phyloP scores from a whole-genome alignment of 1,140 invertebrate genomes.

The Pectinophora gossypiella region DNA sequence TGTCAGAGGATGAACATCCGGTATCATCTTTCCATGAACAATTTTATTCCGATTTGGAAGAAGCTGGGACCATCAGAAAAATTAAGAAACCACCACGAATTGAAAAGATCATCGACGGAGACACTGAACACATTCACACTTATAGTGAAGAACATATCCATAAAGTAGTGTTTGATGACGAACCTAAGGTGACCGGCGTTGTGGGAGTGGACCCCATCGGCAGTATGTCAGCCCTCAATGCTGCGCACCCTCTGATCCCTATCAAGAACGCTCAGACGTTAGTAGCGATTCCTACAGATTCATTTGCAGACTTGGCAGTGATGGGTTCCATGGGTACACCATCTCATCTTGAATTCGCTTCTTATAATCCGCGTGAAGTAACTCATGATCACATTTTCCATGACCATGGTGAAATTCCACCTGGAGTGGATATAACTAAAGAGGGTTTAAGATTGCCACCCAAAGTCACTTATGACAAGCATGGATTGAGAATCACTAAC shows the following conservation, averaged over 20 bases:
- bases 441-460: conserved; percentile 41
- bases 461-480: conserved; percentile 57
- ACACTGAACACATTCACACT: conserved; percentile 72
- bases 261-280: conserved; percentile 44
- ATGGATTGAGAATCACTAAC: conserved; percentile 45
- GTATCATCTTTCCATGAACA: conserved; percentile 63
- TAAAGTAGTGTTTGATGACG: conserved; percentile 59
- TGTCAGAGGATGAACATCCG: conserved; percentile 50
- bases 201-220: conserved; percentile 37
- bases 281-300: conserved; percentile 37
- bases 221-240: conserved; percentile 35
- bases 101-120: conserved; percentile 71
- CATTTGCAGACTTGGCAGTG: conserved; percentile 31
- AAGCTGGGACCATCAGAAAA: conserved; percentile 57
- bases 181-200: conserved; percentile 32
- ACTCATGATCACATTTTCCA: conserved; percentile 72
- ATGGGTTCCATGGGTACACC: conserved; percentile 50
- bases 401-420: conserved; percentile 66
- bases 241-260: conserved; percentile 34
- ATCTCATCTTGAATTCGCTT: conserved; percentile 54
- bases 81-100: conserved; percentile 66
- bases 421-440: conserved; percentile 49
- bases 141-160: conserved; percentile 73
- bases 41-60: conserved; percentile 68
- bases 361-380: conserved; percentile 63